phyloP scores from a whole-genome alignment of 2,113 vertebrate species.

The Aptenodytes forsteri region DNA sequence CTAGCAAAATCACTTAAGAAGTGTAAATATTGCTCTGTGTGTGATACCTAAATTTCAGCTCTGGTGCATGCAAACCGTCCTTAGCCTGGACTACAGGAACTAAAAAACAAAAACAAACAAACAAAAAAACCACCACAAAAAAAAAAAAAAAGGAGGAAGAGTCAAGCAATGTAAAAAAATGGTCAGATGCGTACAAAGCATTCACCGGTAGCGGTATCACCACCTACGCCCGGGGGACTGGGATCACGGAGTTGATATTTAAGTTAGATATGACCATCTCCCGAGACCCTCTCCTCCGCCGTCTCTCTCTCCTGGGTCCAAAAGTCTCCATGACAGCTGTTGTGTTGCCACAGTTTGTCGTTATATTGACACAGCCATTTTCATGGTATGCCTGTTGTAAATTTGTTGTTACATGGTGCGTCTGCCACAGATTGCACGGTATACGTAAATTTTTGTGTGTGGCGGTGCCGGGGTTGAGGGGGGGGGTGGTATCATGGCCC shows the following conservation, averaged over 20 bases:
- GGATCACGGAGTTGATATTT: background rate
- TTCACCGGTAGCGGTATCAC: background rate
- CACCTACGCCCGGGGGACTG: background rate
- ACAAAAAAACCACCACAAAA: background rate
- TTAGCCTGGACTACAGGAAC: background rate
- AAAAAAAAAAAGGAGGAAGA: background rate
- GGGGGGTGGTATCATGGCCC: conserved; percentile 66
- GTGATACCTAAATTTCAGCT: background rate
- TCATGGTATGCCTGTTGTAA: conserved; percentile 88
- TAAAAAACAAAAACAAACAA: background rate
- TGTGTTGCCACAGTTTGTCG: conserved; percentile 75
- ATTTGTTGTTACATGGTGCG: conserved; percentile 89
- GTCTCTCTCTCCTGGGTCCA: conserved; percentile 54
- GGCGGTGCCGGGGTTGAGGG: conserved; percentile 71
- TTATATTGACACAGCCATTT: conserved; percentile 89
- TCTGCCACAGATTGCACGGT: conserved; percentile 87
- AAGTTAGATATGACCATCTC: conserved; percentile 47
- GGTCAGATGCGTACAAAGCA: background rate
- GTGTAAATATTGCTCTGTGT: background rate
- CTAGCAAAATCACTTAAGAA: background rate
- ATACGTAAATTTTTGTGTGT: conserved; percentile 85
- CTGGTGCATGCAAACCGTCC: accelerated
- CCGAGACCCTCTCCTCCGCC: background rate
- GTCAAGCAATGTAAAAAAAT: background rate
- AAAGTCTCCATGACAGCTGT: conserved; percentile 76